These are phyloP conservation scores for Sinocyclocheilus maitianheensis DNA, from an alignment of 2,113 vertebrate genomes.

Conservation along the genomic window DNA sequence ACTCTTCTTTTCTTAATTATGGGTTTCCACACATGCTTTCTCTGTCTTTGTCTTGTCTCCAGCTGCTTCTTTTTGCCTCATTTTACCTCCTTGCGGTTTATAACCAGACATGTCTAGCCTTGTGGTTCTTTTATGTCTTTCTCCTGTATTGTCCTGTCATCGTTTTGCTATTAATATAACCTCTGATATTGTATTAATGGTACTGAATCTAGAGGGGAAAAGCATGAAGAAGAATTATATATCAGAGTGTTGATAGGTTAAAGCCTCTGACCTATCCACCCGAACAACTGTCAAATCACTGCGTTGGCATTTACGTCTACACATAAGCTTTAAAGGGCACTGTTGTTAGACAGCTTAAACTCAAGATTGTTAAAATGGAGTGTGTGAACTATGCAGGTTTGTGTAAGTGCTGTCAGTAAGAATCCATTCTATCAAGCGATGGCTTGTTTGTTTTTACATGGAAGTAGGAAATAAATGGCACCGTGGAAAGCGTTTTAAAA, in stretches of 20 bases:
- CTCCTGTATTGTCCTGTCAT: not conserved
- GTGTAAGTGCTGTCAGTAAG: not conserved
- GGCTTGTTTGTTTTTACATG: not conserved
- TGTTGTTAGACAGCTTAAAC: slow-evolving; percentile 42
- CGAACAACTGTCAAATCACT: slow-evolving; percentile 31
- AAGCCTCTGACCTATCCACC: slow-evolving; percentile 31
- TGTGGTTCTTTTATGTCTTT: not conserved
- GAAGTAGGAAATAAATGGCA: not conserved
- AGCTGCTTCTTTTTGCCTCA: not conserved
- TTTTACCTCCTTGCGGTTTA: not conserved
- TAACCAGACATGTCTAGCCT: not conserved
- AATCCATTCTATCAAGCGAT: too few species aligned
- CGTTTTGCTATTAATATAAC: not conserved
- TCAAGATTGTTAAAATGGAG: not conserved
- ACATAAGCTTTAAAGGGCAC: slow-evolving; percentile 52
- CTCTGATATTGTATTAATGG: not conserved
- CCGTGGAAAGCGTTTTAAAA: not conserved
- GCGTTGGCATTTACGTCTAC: slow-evolving; percentile 41
- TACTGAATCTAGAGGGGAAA: not conserved
- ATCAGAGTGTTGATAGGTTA: slow-evolving; percentile 22
- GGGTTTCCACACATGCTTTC: not conserved
- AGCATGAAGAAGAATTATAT: not conserved
- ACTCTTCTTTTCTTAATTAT: not conserved
- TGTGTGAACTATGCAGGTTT: not conserved
- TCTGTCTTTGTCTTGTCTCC: not conserved